Evolutionary conservation across 2,888 invertebrate genomes (phyloP).

Genomic region (Drosophila pullipes): DNA sequence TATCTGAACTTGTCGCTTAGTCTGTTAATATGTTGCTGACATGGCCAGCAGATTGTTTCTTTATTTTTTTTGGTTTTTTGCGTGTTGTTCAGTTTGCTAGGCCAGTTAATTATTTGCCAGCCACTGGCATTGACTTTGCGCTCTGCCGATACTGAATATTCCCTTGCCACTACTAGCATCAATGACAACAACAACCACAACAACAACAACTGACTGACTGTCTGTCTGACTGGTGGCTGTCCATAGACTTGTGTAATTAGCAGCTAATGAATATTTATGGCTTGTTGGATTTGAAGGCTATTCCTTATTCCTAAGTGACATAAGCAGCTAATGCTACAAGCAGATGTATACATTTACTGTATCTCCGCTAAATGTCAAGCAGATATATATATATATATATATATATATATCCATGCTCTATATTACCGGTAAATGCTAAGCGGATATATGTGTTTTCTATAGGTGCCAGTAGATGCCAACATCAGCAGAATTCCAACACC

Average conservation of each 20-base stretch:
- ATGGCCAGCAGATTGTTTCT: constrained; percentile 9
- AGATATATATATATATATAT: constrained; percentile 2
- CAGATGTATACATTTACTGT: not conserved
- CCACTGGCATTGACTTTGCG: constrained; percentile 51
- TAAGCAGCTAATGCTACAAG: constrained; percentile 31
- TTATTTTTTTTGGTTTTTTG: constrained; percentile 6
- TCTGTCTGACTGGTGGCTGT: constrained; percentile 13
- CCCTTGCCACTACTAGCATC: constrained; percentile 12
- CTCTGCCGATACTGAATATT: constrained; percentile 3
- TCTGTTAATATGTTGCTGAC: constrained; percentile 10
- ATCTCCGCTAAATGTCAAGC: not conserved
- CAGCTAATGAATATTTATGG: constrained; percentile 71
- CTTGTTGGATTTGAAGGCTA: constrained; percentile 13
- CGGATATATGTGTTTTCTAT: not conserved
- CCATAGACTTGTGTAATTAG: constrained; percentile 55
- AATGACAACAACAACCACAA: not conserved
- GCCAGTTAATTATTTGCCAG: constrained; percentile 62
- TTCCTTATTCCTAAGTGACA: constrained; percentile 17
- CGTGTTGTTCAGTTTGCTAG: constrained; percentile 41
- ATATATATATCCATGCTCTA: not conserved
- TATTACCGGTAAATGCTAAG: not conserved
- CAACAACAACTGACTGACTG: not conserved
- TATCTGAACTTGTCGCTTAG: constrained; percentile 2
- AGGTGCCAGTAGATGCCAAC: not conserved
- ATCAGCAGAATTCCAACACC: not conserved